Percentiles rank a stretch among this genome's conserved stretches.
Evolutionary conservation across 2,797 vertebrate genomes (phyloP).

Genomic region (Pelobates cultripes): DNA sequence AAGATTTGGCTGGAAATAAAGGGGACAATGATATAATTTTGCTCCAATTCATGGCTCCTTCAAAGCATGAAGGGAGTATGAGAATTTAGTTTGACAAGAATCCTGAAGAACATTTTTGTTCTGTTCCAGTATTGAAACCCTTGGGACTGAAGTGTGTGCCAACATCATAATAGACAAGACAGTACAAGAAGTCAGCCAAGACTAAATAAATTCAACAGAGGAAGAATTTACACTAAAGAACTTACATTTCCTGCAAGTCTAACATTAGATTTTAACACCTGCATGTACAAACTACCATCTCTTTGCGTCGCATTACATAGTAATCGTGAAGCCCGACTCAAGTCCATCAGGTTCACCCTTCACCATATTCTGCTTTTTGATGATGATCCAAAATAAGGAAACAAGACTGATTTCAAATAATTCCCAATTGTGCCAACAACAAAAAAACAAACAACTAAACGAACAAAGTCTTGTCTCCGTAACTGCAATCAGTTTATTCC

Average conservation of each 20-base stretch:
- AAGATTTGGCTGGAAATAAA: conserved; percentile 65
- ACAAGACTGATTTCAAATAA: too few species aligned
- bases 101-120: conserved; percentile 67
- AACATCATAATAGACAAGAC: conserved; percentile 70
- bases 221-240: conserved; percentile 56
- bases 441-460: too few species aligned
- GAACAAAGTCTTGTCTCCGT: too few species aligned
- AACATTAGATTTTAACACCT: not conserved
- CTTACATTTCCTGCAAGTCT: conserved; percentile 46
- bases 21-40: conserved; percentile 70
- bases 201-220: conserved; percentile 60
- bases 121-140: conserved; percentile 63
- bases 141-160: conserved; percentile 59
- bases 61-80: conserved; percentile 69
- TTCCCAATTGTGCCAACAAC: too few species aligned
- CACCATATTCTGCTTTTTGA: too few species aligned
- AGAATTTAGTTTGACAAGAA: conserved; percentile 67
- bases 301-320: not conserved
- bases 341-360: too few species aligned
- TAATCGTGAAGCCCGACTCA: too few species aligned
- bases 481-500: too few species aligned
- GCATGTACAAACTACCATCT: not conserved
- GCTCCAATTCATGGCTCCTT: conserved; percentile 66
- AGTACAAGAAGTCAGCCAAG: conserved; percentile 61
- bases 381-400: too few species aligned